Evolutionary conservation across 2,113 vertebrate genomes (phyloP).

Genomic region (Petrocephalus microphthalmus): DNA sequence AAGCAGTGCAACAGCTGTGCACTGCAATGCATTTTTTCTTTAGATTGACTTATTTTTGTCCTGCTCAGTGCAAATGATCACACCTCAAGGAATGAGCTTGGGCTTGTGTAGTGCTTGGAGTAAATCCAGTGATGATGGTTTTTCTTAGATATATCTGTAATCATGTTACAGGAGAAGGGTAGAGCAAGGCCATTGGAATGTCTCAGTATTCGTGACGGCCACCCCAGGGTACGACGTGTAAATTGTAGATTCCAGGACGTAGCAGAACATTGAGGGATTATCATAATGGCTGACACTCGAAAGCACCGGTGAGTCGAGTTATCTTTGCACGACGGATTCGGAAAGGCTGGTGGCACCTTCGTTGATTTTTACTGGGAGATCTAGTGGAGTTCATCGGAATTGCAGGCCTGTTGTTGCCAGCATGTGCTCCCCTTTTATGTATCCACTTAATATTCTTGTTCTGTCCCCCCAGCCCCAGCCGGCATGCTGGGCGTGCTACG

Average conservation of each 20-base stretch:
- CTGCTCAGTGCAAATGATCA: background rate
- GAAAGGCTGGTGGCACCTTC: background rate
- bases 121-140: background rate
- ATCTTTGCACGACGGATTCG: background rate
- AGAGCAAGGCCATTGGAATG: background rate
- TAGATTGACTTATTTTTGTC: background rate
- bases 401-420: background rate
- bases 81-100: background rate
- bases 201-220: background rate
- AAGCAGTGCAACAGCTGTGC: background rate
- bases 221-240: background rate
- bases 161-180: background rate
- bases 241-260: background rate
- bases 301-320: background rate
- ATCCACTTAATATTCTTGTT: background rate
- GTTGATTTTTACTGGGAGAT: background rate
- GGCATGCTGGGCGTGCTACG: background rate
- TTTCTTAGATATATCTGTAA: background rate
- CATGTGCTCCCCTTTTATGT: background rate
- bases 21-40: background rate
- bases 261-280: background rate
- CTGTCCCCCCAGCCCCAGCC: background rate
- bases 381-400: background rate
- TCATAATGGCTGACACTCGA: background rate
- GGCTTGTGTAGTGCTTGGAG: background rate